Base-by-base conservation (phyloP, 2,888 invertebrate species). In the Lithodes maja region DNA sequence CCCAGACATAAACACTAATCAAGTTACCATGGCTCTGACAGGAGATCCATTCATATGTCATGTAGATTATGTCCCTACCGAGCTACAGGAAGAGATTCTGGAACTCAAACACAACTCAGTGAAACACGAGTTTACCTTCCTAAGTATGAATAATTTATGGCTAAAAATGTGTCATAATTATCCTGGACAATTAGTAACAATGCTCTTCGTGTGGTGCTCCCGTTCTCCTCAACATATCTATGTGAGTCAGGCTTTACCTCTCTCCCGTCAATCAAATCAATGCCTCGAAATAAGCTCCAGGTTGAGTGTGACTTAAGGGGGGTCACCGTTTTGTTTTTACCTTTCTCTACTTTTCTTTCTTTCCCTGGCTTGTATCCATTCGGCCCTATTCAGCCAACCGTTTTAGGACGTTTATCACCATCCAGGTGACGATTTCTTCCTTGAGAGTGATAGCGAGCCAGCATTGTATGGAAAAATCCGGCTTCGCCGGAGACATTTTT, bases 21-120 rank as follows among this genome's bases (percentile, higher is more conserved):
- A 78, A 52, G 52, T 78, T 49, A 53, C 78, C 78, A 78, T 78
- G 15, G 78, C 78, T 78, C 78, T 78, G 78, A 78, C 78, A 78
- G 52, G 53, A 52, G 53, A 78, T 52, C 49, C 52, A 78, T 15
- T 78, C 78, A 52, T 52, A 78, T 49, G 49, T 15, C 5, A 78
- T 52, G 53, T 5, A 52, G 53, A 78, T 78, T 0, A 78, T 2
- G 78, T 78, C 78, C 78, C 53, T 78, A 52, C 78, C 2, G 53
- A 78, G 78, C 15, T 78, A 50, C 78, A 78, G 78, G 2, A 78
- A 52, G 12, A 78, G 12, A 52, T 5, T 78, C 12, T 1, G 7
- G 0, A 52, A 78, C 78, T 52, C 53, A 52, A 78, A 78, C 78
- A 15, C 52, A 78, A 9, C 78, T 53, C 78, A 78, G 53, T 12